These are phyloP conservation scores for Scortum barcoo DNA, from an alignment of 2,113 vertebrate species.

Conservation along the genomic window DNA sequence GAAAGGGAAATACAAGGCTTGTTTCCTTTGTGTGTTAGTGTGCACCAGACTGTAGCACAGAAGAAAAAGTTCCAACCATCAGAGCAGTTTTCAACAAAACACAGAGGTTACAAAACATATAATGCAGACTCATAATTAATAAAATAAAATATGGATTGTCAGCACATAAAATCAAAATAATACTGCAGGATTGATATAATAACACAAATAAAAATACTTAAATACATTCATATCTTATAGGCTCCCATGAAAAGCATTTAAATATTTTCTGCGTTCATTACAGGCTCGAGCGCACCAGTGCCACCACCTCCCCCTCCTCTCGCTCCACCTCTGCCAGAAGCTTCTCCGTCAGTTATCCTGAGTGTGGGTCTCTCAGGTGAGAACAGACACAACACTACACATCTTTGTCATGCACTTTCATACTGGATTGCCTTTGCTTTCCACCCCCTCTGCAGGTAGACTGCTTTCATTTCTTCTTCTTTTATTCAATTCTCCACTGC, in stretches of 20 bases:
- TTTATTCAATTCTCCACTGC: background rate
- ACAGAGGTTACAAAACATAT: background rate
- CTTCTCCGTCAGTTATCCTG: slow-evolving; percentile 92
- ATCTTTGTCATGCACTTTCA: background rate
- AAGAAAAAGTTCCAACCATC: background rate
- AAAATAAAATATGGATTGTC: background rate
- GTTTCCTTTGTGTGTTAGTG: slow-evolving; percentile 74
- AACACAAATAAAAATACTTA: background rate
- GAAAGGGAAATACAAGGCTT: slow-evolving; percentile 76
- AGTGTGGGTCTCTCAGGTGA: slow-evolving; percentile 93
- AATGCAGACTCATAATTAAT: background rate
- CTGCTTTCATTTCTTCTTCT: background rate
- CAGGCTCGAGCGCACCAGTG: slow-evolving; percentile 80
- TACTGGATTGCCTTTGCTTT: background rate
- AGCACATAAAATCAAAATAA: background rate
- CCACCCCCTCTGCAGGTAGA: background rate
- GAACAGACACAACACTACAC: background rate
- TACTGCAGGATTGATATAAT: background rate
- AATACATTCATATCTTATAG: too few species aligned
- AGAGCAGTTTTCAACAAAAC: slow-evolving; percentile 26
- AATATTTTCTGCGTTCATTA: slow-evolving; percentile 45
- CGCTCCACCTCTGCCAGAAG: slow-evolving; percentile 89
- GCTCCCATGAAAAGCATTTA: background rate
- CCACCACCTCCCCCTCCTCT: slow-evolving; percentile 80
- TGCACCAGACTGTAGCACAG: slow-evolving; percentile 25